A percentile compares a stretch with the other conserved stretches of the same genome.
These are phyloP conservation scores for Alentia gelatinosa DNA, from an alignment of 2,888 invertebrate species.

Conservation along the genomic window DNA sequence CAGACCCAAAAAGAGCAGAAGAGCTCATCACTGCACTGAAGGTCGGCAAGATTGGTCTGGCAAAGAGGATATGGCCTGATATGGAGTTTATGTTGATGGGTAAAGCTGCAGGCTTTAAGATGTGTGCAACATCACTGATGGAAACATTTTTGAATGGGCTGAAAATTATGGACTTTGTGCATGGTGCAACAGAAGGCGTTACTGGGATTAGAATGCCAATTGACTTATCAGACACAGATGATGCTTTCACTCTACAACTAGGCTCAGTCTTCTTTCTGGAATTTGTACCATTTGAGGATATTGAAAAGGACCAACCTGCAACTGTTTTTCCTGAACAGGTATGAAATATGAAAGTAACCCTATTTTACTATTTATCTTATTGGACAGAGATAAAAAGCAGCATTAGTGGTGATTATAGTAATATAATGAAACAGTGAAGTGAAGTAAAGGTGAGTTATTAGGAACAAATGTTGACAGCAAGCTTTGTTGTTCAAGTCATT, in stretches of 20 bases:
- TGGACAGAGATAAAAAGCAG: no score
- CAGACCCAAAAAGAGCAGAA: background rate
- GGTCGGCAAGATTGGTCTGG: background rate
- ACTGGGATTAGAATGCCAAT: background rate
- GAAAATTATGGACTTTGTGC: background rate
- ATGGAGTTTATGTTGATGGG: background rate
- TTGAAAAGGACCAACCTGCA: background rate
- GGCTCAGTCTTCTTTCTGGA: background rate
- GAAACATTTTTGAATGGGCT: background rate
- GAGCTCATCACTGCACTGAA: background rate
- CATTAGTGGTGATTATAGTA: no score
- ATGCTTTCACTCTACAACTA: background rate
- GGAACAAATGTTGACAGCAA: no score
- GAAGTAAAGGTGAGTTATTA: no score
- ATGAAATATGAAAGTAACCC: no score
- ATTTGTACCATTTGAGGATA: background rate
- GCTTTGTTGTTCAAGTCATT: no score
- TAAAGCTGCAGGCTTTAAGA: background rate
- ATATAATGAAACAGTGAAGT: no score
- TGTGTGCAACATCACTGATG: background rate
- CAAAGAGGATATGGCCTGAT: constrained; percentile 20
- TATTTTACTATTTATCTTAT: no score
- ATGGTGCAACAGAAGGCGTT: constrained; percentile 19
- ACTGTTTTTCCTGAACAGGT: background rate
- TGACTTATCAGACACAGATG: background rate